Percentiles rank a stretch among this genome's conserved stretches.
phyloP scores from a whole-genome alignment of 1,140 invertebrate species.

The Elymnias hypermnestra region DNA sequence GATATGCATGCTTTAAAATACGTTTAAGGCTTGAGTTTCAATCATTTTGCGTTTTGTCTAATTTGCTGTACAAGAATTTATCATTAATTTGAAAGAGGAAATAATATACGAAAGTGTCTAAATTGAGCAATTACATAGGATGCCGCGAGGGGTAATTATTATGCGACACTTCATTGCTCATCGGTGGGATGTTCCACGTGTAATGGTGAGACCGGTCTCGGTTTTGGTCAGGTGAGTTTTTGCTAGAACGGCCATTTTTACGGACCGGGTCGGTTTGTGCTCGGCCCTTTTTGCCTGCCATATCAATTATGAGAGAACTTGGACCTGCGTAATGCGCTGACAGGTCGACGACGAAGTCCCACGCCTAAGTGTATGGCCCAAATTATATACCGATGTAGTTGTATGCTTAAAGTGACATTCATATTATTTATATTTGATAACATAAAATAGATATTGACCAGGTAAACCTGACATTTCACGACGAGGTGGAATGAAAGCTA shows the following conservation, averaged over 20 bases:
- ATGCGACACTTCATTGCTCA: conserved; percentile 7
- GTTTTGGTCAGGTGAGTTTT: conserved; percentile 44
- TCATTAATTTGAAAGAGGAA: no score
- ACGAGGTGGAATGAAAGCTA: no score
- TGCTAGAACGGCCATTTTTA: conserved; percentile 42
- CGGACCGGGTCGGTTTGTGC: conserved; percentile 34
- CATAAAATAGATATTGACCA: no score
- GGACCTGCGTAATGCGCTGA: conserved; percentile 40
- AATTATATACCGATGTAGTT: no score
- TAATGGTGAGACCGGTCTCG: conserved; percentile 12
- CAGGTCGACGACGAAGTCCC: conserved; percentile 28
- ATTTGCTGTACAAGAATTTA: no score
- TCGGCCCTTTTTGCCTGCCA: conserved; percentile 30
- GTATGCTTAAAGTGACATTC: no score
- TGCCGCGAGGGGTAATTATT: conserved; percentile 12
- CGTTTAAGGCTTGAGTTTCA: no score
- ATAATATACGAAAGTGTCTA: no score
- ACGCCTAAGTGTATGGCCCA: conserved; percentile 8
- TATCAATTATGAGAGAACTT: conserved; percentile 56
- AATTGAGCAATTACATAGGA: conserved; percentile 5
- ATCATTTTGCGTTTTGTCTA: no score
- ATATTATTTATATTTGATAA: no score
- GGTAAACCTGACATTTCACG: no score
- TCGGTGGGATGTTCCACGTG: conserved; percentile 13
- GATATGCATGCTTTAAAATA: no score